Conservation (phyloP, 2,113 vertebrate genomes). For the Addax nasomaculatus region DNA sequence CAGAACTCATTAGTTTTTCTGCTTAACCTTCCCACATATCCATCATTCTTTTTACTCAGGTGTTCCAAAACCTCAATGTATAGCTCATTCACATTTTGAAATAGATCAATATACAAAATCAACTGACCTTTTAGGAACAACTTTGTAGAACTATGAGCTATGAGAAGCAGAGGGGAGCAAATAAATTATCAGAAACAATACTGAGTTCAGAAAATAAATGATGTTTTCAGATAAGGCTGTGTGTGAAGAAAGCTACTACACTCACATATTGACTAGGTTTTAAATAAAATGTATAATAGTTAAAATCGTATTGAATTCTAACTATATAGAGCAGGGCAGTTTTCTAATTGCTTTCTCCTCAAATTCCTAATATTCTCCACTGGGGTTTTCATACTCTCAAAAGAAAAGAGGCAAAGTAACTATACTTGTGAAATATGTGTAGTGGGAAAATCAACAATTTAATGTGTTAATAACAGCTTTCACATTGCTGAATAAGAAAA, state of each 20-base stretch:
- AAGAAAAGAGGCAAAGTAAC: slow-evolving; percentile 44
- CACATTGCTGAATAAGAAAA: slow-evolving; percentile 29
- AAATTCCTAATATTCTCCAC: slow-evolving; percentile 11
- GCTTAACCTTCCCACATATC: neutral
- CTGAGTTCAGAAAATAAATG: slow-evolving; percentile 70
- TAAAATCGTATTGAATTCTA: neutral
- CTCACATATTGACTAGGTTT: slow-evolving; percentile 63
- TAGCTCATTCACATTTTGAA: slow-evolving; percentile 56
- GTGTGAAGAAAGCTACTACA: slow-evolving; percentile 32
- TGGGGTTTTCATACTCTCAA: neutral
- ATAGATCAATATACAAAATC: slow-evolving; percentile 56
- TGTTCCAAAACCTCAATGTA: slow-evolving; percentile 50
- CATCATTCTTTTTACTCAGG: slow-evolving; percentile 35
- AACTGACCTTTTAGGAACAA: slow-evolving; percentile 62
- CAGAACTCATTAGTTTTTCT: neutral
- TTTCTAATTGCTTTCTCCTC: slow-evolving; percentile 20
- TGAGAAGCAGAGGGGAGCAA: slow-evolving; percentile 67
- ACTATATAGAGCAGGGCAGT: neutral
- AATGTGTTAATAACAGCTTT: slow-evolving; percentile 35
- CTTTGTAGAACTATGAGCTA: slow-evolving; percentile 46
- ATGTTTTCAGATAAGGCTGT: slow-evolving; percentile 63
- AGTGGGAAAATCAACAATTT: slow-evolving; percentile 22
- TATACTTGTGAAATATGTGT: slow-evolving; percentile 34
- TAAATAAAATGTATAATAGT: slow-evolving; percentile 9
- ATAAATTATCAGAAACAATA: slow-evolving; percentile 64